phyloP scores from a whole-genome alignment of 2,888 invertebrate species.

The Eupithecia abbreviata region DNA sequence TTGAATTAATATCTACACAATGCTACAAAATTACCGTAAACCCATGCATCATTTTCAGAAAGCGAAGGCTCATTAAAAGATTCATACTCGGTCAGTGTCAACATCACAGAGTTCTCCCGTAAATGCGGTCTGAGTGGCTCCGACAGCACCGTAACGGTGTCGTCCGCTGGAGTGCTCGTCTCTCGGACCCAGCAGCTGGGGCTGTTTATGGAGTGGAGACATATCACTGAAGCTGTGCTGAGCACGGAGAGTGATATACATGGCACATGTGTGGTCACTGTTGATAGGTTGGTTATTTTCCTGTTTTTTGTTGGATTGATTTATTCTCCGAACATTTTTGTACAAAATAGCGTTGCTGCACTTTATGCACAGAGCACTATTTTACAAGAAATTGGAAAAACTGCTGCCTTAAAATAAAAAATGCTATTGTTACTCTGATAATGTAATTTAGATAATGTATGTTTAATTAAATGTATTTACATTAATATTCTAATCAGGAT shows the following conservation, averaged over 20 bases:
- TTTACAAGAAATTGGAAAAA: neutral
- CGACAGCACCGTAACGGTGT: conserved; percentile 83
- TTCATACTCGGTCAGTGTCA: conserved; percentile 84
- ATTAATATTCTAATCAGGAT: too few relatives aligned
- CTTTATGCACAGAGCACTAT: neutral
- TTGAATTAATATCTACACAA: neutral
- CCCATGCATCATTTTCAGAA: conserved; percentile 66
- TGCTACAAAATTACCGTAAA: conserved; percentile 37
- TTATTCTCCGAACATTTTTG: neutral
- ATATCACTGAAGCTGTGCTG: conserved; percentile 83
- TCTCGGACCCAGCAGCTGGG: conserved; percentile 79
- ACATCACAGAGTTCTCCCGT: conserved; percentile 86
- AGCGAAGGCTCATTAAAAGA: conserved; percentile 77
- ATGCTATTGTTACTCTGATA: neutral
- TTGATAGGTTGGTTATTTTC: conserved; percentile 82
- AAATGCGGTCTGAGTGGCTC: conserved; percentile 84
- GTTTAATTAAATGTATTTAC: too few relatives aligned
- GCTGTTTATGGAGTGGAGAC: conserved; percentile 84
- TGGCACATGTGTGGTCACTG: conserved; percentile 84
- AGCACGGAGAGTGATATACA: conserved; percentile 82
- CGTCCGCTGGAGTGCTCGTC: conserved; percentile 81
- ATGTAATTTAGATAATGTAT: neutral
- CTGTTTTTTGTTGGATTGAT: neutral
- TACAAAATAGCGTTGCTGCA: neutral
- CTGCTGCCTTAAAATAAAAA: neutral